phyloP scores from a whole-genome alignment of 2,797 vertebrate genomes.

The Scyliorhinus canicula region DNA sequence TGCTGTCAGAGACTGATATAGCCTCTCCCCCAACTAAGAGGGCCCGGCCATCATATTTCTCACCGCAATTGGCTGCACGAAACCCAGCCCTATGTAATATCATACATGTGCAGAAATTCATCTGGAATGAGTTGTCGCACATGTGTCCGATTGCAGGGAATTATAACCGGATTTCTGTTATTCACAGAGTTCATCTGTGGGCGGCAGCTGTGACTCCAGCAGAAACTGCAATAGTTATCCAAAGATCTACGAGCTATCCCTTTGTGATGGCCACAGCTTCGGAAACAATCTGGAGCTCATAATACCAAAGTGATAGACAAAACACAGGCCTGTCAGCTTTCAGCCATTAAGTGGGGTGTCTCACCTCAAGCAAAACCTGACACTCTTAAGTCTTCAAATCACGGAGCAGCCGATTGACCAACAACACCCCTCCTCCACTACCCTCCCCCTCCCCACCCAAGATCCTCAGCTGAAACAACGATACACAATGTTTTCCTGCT shows the following conservation, averaged over 20 bases:
- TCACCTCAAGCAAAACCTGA: not conserved
- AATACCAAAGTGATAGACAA: not conserved
- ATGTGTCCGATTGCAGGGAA: not conserved
- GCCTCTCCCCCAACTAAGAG: not conserved
- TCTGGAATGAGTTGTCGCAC: not conserved
- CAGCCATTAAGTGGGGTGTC: not conserved
- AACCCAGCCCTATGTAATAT: not conserved
- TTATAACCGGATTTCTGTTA: not conserved
- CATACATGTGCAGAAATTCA: not conserved
- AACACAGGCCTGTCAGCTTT: constrained; percentile 3
- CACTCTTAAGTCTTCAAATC: not conserved
- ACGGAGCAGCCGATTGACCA: not conserved
- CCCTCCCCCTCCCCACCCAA: not conserved
- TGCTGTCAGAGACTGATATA: not conserved
- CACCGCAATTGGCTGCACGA: not conserved
- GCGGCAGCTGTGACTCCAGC: not conserved
- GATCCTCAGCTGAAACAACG: not conserved
- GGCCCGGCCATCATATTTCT: not conserved
- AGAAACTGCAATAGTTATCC: not conserved
- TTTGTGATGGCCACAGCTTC: not conserved
- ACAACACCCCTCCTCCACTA: not conserved
- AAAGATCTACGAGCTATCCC: not conserved
- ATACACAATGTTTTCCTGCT: no score
- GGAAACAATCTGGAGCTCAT: not conserved
- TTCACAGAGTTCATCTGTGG: not conserved